Evolutionary conservation across 2,888 invertebrate species (phyloP), one percentile per base, ranked within the genome.

Genomic region (Neocrepidodera transversa): DNA sequence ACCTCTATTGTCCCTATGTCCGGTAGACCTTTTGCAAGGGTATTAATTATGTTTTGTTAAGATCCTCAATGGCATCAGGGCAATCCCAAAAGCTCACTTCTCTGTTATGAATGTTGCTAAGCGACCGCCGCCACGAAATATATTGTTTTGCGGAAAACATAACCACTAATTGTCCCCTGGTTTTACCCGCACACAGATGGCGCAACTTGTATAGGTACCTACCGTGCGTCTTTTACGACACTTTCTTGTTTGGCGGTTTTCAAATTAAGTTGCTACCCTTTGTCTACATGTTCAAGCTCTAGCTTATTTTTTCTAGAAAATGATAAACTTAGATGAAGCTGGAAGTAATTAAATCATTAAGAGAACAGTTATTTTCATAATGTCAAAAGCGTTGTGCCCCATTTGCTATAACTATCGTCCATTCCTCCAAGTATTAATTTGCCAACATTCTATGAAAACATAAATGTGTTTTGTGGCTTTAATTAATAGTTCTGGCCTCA

Each of bases 141-240:
- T 67, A 69, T 69, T 71, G 69, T 71, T 69, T 67, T 68, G 71
- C 64, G 69, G 69, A 64, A 65, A 65, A 63, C 58, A 53, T 57
- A 55, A 50, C 72, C 71, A 66, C 71, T 72, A 72, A 72, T 72
- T 72, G 69, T 68, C 67, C 67, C 50, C 58, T 58, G 65, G 64
- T 60, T 61, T 62, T 60, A 48, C 58, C 62, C 61, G 58, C 64
- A 43, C 53, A 64, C 72, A 71, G 71, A 72, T 71, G 71, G 69
- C 68, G 69, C 62, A 28, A 30, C 38, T 45, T 51, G 59, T 60
- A 54, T 20, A 40, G 16, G 7, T 17, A 20, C 43, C 18, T 35
- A 35, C 43, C 43, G 43, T 43, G 42, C 23, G 20, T 53, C 53
- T 53, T 53, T 53, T 43, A 53, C 43, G 53, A n/a, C 53, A 53